Percentiles rank a stretch among this genome's conserved stretches.
These are phyloP conservation scores for Dermatemys mawii DNA, from an alignment of 2,113 vertebrate genomes.

Conservation along the genomic window DNA sequence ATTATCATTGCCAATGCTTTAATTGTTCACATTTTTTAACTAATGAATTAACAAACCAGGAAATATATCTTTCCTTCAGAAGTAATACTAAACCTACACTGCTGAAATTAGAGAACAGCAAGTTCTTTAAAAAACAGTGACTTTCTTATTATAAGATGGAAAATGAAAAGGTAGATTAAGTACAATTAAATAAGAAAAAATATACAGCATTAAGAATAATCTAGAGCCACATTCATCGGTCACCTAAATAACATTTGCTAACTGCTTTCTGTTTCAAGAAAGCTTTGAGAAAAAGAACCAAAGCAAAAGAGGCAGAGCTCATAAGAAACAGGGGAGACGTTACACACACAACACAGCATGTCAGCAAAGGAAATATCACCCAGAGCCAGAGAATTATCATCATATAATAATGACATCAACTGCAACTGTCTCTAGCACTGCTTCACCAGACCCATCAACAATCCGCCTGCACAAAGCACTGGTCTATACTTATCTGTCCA, in stretches of 20 bases:
- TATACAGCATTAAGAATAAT: neutral
- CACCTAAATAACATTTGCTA: neutral
- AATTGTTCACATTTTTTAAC: neutral
- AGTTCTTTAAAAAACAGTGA: neutral
- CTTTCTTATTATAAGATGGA: neutral
- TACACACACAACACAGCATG: neutral
- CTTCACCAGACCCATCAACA: neutral
- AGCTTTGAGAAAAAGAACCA: neutral
- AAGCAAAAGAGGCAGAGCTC: neutral
- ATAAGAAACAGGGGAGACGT: neutral
- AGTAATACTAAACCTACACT: neutral
- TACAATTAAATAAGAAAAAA: neutral
- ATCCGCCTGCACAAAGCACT: neutral
- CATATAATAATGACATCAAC: neutral
- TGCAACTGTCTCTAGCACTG: neutral
- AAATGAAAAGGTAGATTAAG: neutral
- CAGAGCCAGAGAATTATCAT: neutral
- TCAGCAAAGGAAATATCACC: neutral
- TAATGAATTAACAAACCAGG: neutral
- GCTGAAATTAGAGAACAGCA: neutral
- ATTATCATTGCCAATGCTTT: neutral
- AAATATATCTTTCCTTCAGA: neutral
- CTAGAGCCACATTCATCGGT: neutral
- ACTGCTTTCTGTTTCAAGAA: neutral
- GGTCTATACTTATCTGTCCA: neutral